Conservation (phyloP, 2,888 invertebrate species). For the Perdita meconis region DNA sequence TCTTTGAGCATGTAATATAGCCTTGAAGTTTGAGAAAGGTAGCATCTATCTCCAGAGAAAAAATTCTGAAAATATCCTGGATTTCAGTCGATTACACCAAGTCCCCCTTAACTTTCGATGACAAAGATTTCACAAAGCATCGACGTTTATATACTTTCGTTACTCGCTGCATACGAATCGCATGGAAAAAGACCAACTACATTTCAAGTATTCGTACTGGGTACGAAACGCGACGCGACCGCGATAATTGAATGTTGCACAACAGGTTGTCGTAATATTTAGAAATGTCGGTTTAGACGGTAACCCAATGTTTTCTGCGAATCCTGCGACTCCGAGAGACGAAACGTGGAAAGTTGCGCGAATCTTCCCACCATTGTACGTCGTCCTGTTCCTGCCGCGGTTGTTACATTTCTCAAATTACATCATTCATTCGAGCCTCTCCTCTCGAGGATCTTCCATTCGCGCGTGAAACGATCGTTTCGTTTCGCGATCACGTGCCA, state of each 20-base stretch:
- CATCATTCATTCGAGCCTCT: constrained; percentile 20
- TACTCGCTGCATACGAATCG: background rate
- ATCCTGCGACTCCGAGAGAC: constrained; percentile 34
- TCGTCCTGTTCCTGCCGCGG: constrained; percentile 12
- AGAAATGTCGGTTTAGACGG: constrained; percentile 55
- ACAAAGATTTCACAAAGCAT: no score
- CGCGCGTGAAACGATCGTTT: background rate
- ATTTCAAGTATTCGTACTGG: constrained; percentile 36
- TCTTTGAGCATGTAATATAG: no score
- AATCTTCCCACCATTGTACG: constrained; percentile 58
- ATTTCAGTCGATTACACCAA: no score
- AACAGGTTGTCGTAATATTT: constrained; percentile 72
- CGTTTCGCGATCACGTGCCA: no score
- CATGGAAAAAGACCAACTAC: constrained; percentile 14
- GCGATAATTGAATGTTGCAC: constrained; percentile 66
- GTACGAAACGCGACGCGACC: constrained; percentile 49
- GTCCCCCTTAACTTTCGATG: no score
- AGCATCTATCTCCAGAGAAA: no score
- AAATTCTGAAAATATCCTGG: no score
- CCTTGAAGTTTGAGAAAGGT: no score
- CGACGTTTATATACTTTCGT: no score
- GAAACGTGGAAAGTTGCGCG: constrained; percentile 56
- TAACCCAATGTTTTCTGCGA: constrained; percentile 57
- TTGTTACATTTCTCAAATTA: constrained; percentile 46
- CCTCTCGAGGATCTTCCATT: background rate